Evolutionary conservation across 2,113 vertebrate species (phyloP), one percentile per base, ranked within the genome.

Genomic region (Semicossyphus pulcher): DNA sequence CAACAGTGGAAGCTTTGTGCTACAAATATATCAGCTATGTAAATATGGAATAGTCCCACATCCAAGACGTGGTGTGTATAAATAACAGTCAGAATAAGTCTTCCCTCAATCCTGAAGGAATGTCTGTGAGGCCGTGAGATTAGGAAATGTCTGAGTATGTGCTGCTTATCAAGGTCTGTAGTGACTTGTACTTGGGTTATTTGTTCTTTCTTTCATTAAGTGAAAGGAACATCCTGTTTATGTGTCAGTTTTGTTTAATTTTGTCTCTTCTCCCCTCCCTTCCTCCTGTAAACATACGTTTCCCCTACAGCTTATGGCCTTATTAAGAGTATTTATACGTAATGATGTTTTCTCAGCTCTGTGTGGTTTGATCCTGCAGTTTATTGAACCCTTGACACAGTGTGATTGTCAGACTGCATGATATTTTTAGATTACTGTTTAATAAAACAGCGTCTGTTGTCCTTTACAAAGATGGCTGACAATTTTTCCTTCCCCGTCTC

Each of bases 161-260:
- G 41, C n/a, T 39, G n/a, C 11, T 53, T 20, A n/a, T 41, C 3
- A 32, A 31, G 18, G 6, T 9, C 3, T 18, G 18, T 28, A 41
- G 42, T 16, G 5, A 21, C 51, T 64, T 54, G 3, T 15, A 41
- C 25, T 7, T 10, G 4, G 2, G 34, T 25, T 45, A 21, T 39
- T 41, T 60, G 37, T 73, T 64, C 60, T 60, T 61, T 14, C 66
- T 29, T 45, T n/a, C 7, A 7, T 12, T 26, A 32, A 73, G n/a
- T 60, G 29, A 41, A n/a, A 61, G 41, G n/a, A 53, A 59, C 48
- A 78, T 88, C 69, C 81, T 86, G 80, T 86, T 80, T 80, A 62
- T n/a, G n/a, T n/a, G n/a, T n/a, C n/a, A n/a, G 10, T 52, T 23
- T 41, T 67, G 54, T n/a, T n/a, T n/a, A n/a, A n/a, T n/a, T n/a